Evolutionary conservation across 2,113 vertebrate genomes (phyloP), one percentile per base, ranked within the genome.

Genomic region (Trogon surrucura): DNA sequence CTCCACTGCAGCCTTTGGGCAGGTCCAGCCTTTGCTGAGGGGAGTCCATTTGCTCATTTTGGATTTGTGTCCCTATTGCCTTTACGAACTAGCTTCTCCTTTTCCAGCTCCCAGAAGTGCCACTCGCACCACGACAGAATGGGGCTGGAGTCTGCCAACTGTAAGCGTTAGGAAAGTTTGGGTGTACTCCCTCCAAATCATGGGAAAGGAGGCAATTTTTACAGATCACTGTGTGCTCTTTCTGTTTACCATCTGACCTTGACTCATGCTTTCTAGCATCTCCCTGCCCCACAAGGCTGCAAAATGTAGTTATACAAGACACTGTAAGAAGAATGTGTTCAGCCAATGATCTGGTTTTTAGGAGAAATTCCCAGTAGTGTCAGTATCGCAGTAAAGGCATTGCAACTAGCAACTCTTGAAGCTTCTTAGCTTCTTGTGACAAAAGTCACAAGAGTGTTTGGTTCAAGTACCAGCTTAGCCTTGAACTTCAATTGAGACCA

Each of bases 211-310:
- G 26, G n/a, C 71, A 11, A 16, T 47, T 88, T 79, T 78, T 36
- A 34, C 16, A 74, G 62, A 64, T 23, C 4, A 1, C 16, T 53
- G 16, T 11, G 15, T 58, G 34, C 18, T 61, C 47, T 74, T 93
- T 84, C 60, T 67, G 21, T 95, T 84, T 91, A 20, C 34, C 64
- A 5, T 38, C 16, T 89, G 23, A 58, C 45, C 30, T 75, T 81
- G 12, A 65, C 21, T 75, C 2, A 0, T 45, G 7, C 67, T 85
- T 86, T 70, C n/a, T 72, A 26, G 41, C 13, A 56, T 72, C 18
- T 79, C 26, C 18, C 19, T 71, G 21, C 34, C 29, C 36, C 0
- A 0, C 67, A 45, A 51, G 26, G 38, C 56, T 71, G 32, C 18
- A 62, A 72, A 75, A 25, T 62, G 18, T 58, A 34, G 8, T 85